These are phyloP conservation scores for Conus betulinus DNA, from an alignment of 1,140 invertebrate species.

Conservation along the genomic window DNA sequence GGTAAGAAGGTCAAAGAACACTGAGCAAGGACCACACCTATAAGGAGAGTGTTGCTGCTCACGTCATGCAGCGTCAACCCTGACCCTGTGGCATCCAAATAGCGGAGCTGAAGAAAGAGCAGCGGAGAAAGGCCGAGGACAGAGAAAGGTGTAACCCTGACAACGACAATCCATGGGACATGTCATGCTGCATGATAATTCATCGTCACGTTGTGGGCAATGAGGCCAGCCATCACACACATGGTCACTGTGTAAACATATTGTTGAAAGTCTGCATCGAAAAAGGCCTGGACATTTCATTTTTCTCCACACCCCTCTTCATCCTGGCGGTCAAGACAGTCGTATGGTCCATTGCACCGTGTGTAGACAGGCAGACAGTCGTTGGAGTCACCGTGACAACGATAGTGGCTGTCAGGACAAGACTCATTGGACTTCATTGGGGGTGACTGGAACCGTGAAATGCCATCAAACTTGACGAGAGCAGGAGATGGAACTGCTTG, in stretches of 20 bases:
- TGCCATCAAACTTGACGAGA: background rate
- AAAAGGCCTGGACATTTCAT: background rate
- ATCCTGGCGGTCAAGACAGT: background rate
- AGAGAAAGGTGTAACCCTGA: background rate
- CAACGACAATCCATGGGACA: background rate
- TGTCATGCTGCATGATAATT: background rate
- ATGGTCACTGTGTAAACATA: background rate
- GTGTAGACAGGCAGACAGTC: constrained; percentile 6
- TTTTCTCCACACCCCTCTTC: background rate
- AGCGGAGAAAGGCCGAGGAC: background rate
- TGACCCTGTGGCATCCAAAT: background rate
- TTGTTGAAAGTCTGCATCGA: background rate
- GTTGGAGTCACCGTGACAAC: background rate
- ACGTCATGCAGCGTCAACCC: no score
- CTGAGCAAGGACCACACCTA: background rate
- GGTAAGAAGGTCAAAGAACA: background rate
- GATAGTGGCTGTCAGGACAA: background rate
- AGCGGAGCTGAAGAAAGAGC: background rate
- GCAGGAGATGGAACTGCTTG: background rate
- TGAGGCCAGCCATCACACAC: background rate
- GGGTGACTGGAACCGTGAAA: background rate
- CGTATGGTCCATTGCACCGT: background rate
- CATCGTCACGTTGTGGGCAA: background rate
- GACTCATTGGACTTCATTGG: background rate
- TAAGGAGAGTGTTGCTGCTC: background rate